Conservation (phyloP, 1,140 invertebrate species). For the Bombus ignitus region DNA sequence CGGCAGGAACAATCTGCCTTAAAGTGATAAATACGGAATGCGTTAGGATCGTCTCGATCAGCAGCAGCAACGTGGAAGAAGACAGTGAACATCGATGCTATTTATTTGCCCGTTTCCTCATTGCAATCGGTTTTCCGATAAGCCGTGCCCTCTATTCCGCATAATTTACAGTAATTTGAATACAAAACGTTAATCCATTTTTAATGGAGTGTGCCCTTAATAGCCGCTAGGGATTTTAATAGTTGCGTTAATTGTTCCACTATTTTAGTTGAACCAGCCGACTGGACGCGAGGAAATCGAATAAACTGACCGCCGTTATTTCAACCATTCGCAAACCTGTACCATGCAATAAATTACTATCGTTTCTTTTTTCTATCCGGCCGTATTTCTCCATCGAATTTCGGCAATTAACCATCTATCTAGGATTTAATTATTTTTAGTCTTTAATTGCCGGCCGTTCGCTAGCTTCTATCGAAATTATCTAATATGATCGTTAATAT, state of each 20-base stretch:
- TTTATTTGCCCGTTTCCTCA: conserved; percentile 14
- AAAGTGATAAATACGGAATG: not conserved
- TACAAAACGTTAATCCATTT: conserved; percentile 49
- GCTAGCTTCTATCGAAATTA: not conserved
- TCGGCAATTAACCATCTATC: conserved; percentile 10
- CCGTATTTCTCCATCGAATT: not conserved
- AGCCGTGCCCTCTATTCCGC: conserved; percentile 23
- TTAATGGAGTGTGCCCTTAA: conserved; percentile 48
- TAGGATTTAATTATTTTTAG: not conserved
- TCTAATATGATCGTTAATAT: not conserved
- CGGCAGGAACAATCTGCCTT: not conserved
- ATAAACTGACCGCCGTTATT: conserved; percentile 34
- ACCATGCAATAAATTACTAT: not conserved
- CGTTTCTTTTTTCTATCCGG: not conserved
- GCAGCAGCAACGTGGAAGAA: not conserved
- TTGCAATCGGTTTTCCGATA: conserved; percentile 43
- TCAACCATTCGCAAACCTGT: not conserved
- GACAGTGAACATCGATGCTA: not conserved
- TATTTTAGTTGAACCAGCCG: conserved; percentile 28
- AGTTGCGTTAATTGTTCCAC: conserved; percentile 46
- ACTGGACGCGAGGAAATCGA: not conserved
- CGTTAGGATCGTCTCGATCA: not conserved
- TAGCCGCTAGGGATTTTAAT: conserved; percentile 46
- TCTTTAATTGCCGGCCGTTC: too few relatives aligned
- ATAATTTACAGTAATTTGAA: conserved; percentile 48